Evolutionary conservation across 2,888 invertebrate genomes (phyloP).

Genomic region (Agrotis clavis): DNA sequence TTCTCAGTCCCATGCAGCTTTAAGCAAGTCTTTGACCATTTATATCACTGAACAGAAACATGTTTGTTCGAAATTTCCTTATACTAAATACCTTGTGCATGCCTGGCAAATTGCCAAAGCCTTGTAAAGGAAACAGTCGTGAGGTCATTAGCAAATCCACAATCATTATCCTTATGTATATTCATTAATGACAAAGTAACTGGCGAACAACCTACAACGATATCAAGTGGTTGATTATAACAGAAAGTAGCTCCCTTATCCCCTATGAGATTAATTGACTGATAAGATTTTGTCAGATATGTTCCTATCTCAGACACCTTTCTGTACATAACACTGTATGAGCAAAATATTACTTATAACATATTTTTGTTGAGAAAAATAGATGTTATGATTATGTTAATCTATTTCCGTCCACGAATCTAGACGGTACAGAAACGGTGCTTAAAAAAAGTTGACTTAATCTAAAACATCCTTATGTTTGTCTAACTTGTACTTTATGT

Average conservation of each 20-base stretch:
- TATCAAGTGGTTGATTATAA: background rate
- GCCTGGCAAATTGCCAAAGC: constrained; percentile 33
- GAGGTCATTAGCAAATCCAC: constrained; percentile 39
- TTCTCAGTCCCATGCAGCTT: background rate
- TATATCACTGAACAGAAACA: background rate
- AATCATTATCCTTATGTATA: constrained; percentile 23
- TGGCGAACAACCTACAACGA: background rate
- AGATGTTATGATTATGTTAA: too few species aligned
- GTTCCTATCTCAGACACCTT: too few species aligned
- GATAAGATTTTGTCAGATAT: too few species aligned
- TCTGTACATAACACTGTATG: too few species aligned
- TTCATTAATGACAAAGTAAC: constrained; percentile 4
- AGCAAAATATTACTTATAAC: too few species aligned
- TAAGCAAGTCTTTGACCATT: background rate
- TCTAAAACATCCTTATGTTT: constrained; percentile 18
- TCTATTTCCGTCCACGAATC: too few species aligned
- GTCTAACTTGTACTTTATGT: background rate
- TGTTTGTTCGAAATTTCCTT: constrained; percentile 13
- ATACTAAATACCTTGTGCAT: constrained; percentile 17
- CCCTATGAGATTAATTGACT: too few species aligned
- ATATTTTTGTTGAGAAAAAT: too few species aligned
- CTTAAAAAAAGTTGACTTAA: too few species aligned
- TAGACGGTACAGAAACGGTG: too few species aligned
- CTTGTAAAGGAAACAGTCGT: constrained; percentile 48
- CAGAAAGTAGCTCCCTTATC: too few species aligned